Conservation (phyloP, 1,140 invertebrate species). For the Philotrypesis tridentata region DNA sequence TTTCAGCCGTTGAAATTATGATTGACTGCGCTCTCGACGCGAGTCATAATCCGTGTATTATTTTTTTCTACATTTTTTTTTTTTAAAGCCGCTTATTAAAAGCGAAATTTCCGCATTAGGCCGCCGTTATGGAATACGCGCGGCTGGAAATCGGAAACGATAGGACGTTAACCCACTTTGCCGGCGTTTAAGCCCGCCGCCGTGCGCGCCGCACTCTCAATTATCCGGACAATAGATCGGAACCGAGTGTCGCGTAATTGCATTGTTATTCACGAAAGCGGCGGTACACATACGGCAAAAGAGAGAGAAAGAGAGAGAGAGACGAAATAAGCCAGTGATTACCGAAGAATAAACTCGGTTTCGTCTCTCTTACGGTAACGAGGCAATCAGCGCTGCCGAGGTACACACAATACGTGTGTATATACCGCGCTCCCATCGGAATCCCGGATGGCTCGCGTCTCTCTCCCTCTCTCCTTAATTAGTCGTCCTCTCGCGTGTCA, state of each 20-base stretch:
- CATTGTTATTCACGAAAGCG: background rate
- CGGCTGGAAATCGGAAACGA: background rate
- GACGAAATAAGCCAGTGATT: background rate
- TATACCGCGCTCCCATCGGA: background rate
- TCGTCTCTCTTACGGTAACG: background rate
- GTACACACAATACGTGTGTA: too few relatives aligned
- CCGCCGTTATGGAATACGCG: too few relatives aligned
- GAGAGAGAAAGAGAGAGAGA: background rate
- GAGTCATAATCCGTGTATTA: background rate
- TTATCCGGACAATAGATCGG: background rate
- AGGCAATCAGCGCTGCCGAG: background rate
- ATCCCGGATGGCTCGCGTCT: background rate
- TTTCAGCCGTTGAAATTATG: too few relatives aligned
- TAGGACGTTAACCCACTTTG: conserved; percentile 1
- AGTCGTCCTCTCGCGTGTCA: conserved; percentile 12
- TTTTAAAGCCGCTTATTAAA: background rate
- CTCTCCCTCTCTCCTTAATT: conserved; percentile 30
- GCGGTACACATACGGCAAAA: too few relatives aligned
- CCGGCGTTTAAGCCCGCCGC: background rate
- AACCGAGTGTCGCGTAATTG: background rate
- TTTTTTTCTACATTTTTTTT: too few relatives aligned
- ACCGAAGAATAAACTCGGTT: background rate
- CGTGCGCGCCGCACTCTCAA: background rate
- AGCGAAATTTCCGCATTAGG: background rate
- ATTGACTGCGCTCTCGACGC: background rate